A percentile compares a stretch with the other conserved stretches of the same genome.
phyloP scores from a whole-genome alignment of 2,888 invertebrate genomes.

The Thymelicus lineola region DNA sequence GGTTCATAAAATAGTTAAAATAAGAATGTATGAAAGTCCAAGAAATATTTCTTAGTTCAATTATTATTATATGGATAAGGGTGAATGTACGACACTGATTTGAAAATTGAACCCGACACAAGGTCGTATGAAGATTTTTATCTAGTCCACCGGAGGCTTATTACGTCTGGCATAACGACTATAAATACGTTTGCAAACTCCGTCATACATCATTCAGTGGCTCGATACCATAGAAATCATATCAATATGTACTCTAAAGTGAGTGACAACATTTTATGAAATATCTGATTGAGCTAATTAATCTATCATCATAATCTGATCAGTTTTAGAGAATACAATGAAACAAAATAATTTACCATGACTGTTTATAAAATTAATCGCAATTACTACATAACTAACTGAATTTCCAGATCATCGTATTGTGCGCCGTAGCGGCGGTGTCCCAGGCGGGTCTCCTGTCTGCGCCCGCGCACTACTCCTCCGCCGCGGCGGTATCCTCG shows the following conservation, averaged over 20 bases:
- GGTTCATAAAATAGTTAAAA: too few relatives aligned
- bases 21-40: too few relatives aligned
- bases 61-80: too few relatives aligned
- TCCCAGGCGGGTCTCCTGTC: slow-evolving; percentile 56
- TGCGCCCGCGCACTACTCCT: slow-evolving; percentile 66
- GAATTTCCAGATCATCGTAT: slow-evolving; percentile 50
- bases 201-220: slow-evolving; percentile 22
- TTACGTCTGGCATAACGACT: neutral
- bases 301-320: too few relatives aligned
- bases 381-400: neutral
- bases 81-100: neutral
- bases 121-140: slow-evolving; percentile 23
- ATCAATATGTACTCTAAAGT: slow-evolving; percentile 48
- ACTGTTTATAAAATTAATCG: too few relatives aligned
- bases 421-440: slow-evolving; percentile 55
- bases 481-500: slow-evolving; percentile 64
- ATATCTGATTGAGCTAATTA: too few relatives aligned
- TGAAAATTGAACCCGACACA: slow-evolving; percentile 26
- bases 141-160: neutral
- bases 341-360: neutral
- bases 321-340: neutral
- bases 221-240: slow-evolving; percentile 18
- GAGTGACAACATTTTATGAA: slow-evolving; percentile 23
- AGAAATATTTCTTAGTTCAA: too few relatives aligned
- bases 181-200: slow-evolving; percentile 31